Base-by-base conservation (phyloP, 2,888 invertebrate species). In the Protophormia terraenovae region DNA sequence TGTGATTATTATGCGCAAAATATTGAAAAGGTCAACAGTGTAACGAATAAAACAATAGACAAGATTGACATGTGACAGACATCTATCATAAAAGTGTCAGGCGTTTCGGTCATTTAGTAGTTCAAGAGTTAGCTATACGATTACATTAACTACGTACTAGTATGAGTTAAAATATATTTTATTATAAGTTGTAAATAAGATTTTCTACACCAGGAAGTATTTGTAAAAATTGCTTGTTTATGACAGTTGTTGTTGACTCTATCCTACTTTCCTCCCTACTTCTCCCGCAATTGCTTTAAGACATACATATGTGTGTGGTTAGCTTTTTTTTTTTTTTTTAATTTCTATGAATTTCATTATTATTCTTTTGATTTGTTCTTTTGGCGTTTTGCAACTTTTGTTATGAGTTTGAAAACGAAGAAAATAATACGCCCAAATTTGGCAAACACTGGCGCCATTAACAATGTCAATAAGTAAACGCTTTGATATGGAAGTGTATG, bases 361-460 rank as follows among this genome's bases (percentile, higher is more conserved):
- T 78, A 75, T 85, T 85, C 81, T 72, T 72, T 75, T 71, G 82
- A 83, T 76, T 73, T 72, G 66, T 75, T 76, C 84, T 67, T 64
- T 58, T 72, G 53, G 69, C 83, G 67, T 66, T 71, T 71, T 24
- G 38, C 38, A 19, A 22, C 32, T 71, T 80, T 64, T 69, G 50
- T 27, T 72, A 72, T 19, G 19, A 69, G 24, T 62, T 38, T 38
- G 38, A 78, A 69, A 78, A 78, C 58, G 38, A 60, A 75, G 82
- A 82, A 85, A 79, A 79, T 75, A 69, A 82, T 85, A 85, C 85
- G 82, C 85, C 85, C 85, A 85, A 85, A 85, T 85, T 85, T 85
- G 82, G 85, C 85, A 82, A 85, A 78, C 85, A 82, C 82, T 85
- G 85, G 85, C 85, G 85, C 85, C 85, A 83, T 77, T 82, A 71